Percentiles rank a stretch among this genome's conserved stretches.
Evolutionary conservation across 2,797 vertebrate genomes (phyloP).

Genomic region (Sebastolobus altivelis): DNA sequence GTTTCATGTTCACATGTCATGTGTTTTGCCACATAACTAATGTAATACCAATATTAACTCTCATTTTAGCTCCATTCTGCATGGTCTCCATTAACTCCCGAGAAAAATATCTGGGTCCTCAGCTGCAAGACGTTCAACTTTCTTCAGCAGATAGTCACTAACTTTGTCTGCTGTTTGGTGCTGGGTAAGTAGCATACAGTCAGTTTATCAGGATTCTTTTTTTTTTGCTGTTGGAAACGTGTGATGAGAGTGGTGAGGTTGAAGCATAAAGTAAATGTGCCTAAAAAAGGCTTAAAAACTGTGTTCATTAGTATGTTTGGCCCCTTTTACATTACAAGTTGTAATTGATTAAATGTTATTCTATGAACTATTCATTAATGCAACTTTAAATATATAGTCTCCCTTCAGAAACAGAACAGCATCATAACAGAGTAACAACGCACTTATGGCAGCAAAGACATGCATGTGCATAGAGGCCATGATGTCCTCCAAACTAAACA

Average conservation of each 20-base stretch:
- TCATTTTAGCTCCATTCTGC: not conserved
- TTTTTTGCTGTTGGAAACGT: not conserved
- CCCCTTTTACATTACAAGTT: not conserved
- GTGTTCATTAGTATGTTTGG: not conserved
- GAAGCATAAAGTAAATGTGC: not conserved
- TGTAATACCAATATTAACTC: not conserved
- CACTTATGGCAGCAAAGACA: not conserved
- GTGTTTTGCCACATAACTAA: not conserved
- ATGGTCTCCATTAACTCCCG: not conserved
- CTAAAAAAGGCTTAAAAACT: not conserved
- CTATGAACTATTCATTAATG: not conserved
- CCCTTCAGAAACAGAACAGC: not conserved
- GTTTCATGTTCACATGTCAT: not conserved
- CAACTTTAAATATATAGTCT: not conserved
- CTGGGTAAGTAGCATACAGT: not conserved
- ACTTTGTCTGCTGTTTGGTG: not conserved
- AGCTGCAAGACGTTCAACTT: not conserved
- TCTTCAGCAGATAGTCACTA: not conserved
- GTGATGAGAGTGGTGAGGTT: not conserved
- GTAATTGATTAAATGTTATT: not conserved
- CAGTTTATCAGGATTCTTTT: not conserved
- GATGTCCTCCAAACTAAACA: too few species aligned
- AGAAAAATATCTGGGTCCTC: not conserved
- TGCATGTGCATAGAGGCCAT: too few species aligned
- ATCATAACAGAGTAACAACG: not conserved